Evolutionary conservation across 2,888 invertebrate species (phyloP).

Genomic region (Acholoe squamosa): DNA sequence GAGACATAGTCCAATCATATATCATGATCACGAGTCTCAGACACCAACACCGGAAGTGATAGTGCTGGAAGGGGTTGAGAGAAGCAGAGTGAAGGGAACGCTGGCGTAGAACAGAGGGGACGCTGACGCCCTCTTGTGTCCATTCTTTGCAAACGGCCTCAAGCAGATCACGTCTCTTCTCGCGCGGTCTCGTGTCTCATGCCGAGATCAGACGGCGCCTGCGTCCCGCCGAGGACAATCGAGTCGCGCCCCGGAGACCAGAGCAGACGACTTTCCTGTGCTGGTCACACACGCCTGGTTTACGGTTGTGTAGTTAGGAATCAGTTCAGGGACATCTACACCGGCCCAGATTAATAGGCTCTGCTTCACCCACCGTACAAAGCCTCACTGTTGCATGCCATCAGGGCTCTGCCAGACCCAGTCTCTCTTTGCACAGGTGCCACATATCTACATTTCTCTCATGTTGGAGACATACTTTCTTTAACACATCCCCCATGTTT

Average conservation of each 20-base stretch:
- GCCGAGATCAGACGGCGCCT: slow-evolving; percentile 23
- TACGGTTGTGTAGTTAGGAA: slow-evolving; percentile 4
- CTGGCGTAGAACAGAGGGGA: not conserved
- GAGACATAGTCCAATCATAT: not conserved
- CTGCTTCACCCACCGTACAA: too few species aligned
- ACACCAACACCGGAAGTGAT: not conserved
- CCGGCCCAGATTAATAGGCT: not conserved
- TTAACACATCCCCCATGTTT: too few species aligned
- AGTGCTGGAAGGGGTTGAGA: not conserved
- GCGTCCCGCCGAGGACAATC: not conserved
- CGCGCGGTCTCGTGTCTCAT: not conserved
- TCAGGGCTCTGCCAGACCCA: too few species aligned
- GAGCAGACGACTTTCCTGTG: not conserved
- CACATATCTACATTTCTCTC: too few species aligned
- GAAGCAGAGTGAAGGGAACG: not conserved
- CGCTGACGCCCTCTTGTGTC: slow-evolving; percentile 25
- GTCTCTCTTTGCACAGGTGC: too few species aligned
- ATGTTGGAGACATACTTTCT: too few species aligned
- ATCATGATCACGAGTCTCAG: not conserved
- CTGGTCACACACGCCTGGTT: slow-evolving; percentile 5
- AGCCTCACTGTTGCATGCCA: not conserved
- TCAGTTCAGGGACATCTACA: slow-evolving; percentile 13
- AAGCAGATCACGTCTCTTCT: slow-evolving; percentile 36
- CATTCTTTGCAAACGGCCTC: not conserved
- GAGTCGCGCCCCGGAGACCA: not conserved